Evolutionary conservation across 2,888 invertebrate genomes (phyloP).

Genomic region (Pteria penguin): DNA sequence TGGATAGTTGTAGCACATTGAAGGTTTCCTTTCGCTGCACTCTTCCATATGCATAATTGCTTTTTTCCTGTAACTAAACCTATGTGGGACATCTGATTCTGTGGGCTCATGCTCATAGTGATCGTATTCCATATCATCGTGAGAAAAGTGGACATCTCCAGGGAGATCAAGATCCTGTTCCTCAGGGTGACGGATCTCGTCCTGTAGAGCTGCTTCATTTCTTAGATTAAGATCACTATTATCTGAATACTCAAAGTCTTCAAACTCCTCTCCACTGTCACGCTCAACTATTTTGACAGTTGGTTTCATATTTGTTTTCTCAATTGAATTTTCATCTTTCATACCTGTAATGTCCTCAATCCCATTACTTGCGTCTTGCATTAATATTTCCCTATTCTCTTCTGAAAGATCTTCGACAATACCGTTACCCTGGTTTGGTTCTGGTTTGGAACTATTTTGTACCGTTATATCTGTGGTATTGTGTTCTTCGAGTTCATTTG

Average conservation of each 20-base stretch:
- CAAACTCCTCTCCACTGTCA: neutral
- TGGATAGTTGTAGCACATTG: constrained; percentile 65
- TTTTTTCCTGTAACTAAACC: constrained; percentile 1
- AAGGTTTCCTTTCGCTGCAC: constrained; percentile 58
- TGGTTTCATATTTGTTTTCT: neutral
- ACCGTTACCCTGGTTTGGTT: too few species aligned
- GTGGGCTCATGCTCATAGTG: neutral
- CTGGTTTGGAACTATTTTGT: neutral
- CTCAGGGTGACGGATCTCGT: constrained; percentile 6
- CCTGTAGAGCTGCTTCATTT: constrained; percentile 8
- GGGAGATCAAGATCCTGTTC: constrained; percentile 15
- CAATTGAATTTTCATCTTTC: neutral
- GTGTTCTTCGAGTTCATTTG: neutral
- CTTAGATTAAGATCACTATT: neutral
- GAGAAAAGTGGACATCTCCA: neutral
- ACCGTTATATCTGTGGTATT: neutral
- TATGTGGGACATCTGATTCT: neutral
- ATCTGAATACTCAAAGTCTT: neutral
- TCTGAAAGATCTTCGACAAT: neutral
- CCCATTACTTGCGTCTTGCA: neutral
- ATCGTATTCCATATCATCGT: constrained; percentile 7
- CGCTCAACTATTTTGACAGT: neutral
- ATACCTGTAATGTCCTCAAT: neutral
- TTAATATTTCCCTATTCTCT: neutral
- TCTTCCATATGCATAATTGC: constrained; percentile 53